These are phyloP conservation scores for Tenualosa thibaudeaui DNA, from an alignment of 2,797 vertebrate genomes.

Conservation along the genomic window DNA sequence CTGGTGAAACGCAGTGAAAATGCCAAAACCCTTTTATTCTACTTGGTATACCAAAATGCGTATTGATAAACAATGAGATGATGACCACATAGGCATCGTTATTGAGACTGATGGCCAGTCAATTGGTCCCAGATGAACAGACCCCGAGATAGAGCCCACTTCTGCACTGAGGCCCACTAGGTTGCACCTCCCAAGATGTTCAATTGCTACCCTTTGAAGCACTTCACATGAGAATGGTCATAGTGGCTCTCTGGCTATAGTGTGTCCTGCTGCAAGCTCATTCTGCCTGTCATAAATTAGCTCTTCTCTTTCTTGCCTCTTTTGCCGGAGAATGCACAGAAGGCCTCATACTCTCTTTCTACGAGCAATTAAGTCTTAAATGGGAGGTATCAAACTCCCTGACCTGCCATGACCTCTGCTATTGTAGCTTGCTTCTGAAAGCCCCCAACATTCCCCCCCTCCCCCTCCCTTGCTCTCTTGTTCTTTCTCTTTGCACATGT, in stretches of 20 bases:
- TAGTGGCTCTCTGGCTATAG: conserved; percentile 64
- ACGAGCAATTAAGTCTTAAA: conserved; percentile 76
- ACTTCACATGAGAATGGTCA: conserved; percentile 62
- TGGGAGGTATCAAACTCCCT: conserved; percentile 72
- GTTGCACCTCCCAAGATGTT: conserved; percentile 66
- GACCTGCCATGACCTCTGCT: conserved; percentile 71
- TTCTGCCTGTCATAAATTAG: conserved; percentile 75
- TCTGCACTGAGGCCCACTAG: conserved; percentile 39
- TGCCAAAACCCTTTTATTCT: conserved; percentile 29
- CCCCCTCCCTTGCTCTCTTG: conserved; percentile 40
- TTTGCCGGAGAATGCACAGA: conserved; percentile 72
- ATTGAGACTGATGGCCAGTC: conserved; percentile 69
- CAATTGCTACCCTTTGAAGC: conserved; percentile 64
- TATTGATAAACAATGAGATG: conserved; percentile 65
- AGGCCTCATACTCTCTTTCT: conserved; percentile 69
- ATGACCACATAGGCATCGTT: conserved; percentile 65
- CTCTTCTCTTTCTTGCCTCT: conserved; percentile 54
- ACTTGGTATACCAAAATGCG: conserved; percentile 67
- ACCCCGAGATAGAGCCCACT: conserved; percentile 45
- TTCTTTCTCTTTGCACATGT: background rate
- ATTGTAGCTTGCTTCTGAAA: conserved; percentile 69
- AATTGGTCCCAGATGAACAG: conserved; percentile 60
- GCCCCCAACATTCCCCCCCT: conserved; percentile 55
- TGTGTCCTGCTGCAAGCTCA: conserved; percentile 66
- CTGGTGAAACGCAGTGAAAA: background rate